Percentiles rank a stretch among this genome's conserved stretches.
Evolutionary conservation across 2,888 invertebrate species (phyloP).

Genomic region (Agriopis leucophaearia): DNA sequence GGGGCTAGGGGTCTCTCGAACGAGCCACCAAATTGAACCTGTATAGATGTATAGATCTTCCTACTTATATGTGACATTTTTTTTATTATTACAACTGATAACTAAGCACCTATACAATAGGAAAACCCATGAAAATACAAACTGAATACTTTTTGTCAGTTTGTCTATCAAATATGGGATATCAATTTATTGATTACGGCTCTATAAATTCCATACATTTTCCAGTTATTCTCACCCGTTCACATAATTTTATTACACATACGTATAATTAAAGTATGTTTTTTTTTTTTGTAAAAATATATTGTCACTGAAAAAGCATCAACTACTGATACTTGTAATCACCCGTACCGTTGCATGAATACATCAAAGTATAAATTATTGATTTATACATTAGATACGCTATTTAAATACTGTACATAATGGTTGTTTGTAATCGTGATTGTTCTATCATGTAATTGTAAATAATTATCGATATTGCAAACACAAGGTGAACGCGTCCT

Average conservation of each 20-base stretch:
- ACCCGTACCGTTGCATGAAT: constrained; percentile 7
- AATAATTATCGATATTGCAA: constrained; percentile 61
- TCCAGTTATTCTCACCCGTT: too few relatives aligned
- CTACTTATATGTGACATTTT: constrained; percentile 1
- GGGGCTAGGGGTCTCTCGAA: constrained; percentile 2
- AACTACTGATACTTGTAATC: too few relatives aligned
- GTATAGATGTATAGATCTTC: constrained; percentile 1
- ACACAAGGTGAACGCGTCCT: constrained; percentile 65
- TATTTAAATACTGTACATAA: constrained; percentile 30
- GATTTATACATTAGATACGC: constrained; percentile 32
- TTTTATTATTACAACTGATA: not conserved
- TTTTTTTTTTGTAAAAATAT: too few relatives aligned
- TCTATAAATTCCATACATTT: too few relatives aligned
- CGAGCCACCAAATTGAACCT: constrained; percentile 24
- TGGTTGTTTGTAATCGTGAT: constrained; percentile 52
- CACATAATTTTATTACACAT: too few relatives aligned
- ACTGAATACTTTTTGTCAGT: too few relatives aligned
- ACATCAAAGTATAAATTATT: constrained; percentile 20
- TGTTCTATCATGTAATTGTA: constrained; percentile 55
- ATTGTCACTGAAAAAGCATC: too few relatives aligned
- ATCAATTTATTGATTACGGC: too few relatives aligned
- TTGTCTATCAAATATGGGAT: too few relatives aligned
- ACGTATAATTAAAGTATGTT: too few relatives aligned
- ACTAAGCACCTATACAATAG: too few relatives aligned
- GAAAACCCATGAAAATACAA: too few relatives aligned